Evolutionary conservation across 2,888 invertebrate genomes (phyloP).

Genomic region (Heliconius charithonia): DNA sequence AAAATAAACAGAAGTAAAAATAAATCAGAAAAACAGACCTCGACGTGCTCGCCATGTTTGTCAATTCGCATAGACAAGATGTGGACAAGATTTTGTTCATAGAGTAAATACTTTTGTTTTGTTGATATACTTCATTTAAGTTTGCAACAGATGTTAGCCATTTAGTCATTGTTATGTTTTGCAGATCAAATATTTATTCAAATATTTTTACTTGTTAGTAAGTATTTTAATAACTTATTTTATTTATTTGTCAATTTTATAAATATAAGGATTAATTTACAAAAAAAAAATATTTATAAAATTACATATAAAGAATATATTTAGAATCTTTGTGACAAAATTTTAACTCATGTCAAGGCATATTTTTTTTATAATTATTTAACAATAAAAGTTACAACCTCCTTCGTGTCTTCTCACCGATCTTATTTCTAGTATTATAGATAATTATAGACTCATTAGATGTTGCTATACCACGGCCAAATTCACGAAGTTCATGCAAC

Average conservation of each 20-base stretch:
- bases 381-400: too few species aligned
- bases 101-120: slow-evolving; percentile 16
- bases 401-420: too few species aligned
- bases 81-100: slow-evolving; percentile 9
- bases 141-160: slow-evolving; percentile 6
- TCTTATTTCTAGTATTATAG: too few species aligned
- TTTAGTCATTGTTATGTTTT: background rate
- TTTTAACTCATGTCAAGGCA: too few species aligned
- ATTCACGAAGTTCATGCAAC: too few species aligned
- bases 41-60: slow-evolving; percentile 87
- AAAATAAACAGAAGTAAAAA: slow-evolving; percentile 64
- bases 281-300: background rate
- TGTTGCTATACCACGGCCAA: too few species aligned
- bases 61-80: slow-evolving; percentile 63
- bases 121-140: slow-evolving; percentile 13
- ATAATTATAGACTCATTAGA: too few species aligned
- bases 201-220: too few species aligned
- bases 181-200: background rate
- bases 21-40: slow-evolving; percentile 82
- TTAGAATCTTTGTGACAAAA: background rate
- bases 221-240: too few species aligned
- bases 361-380: too few species aligned
- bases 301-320: background rate
- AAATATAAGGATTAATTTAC: background rate
- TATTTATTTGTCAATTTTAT: background rate